These are phyloP conservation scores for Noctua janthina DNA, from an alignment of 2,888 invertebrate species.

Conservation along the genomic window DNA sequence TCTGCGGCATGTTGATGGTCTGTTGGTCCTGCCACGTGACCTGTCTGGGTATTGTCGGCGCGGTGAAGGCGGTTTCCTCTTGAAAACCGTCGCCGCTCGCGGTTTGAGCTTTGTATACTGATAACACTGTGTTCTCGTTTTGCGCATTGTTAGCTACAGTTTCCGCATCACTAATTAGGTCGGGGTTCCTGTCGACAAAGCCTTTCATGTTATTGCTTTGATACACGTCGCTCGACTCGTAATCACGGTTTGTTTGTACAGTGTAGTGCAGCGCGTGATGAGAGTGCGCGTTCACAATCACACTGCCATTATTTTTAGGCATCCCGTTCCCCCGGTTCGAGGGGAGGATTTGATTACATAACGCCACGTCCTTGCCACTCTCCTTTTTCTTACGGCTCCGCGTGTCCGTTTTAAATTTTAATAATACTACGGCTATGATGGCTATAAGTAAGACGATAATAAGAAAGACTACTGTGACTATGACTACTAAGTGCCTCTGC, in stretches of 20 bases:
- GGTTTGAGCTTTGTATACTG: constrained; percentile 86
- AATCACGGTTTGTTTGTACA: constrained; percentile 88
- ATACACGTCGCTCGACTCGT: constrained; percentile 89
- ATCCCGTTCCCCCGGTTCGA: constrained; percentile 87
- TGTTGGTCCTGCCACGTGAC: constrained; percentile 91
- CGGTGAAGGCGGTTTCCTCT: constrained; percentile 85
- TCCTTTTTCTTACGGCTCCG: constrained; percentile 89
- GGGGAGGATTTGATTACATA: constrained; percentile 90
- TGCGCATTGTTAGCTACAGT: constrained; percentile 88
- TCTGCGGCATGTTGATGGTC: constrained; percentile 89
- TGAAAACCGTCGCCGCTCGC: constrained; percentile 82
- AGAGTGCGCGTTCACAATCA: constrained; percentile 90
- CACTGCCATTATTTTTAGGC: constrained; percentile 90
- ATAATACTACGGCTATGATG: constrained; percentile 92
- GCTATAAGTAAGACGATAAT: constrained; percentile 92
- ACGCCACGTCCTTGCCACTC: constrained; percentile 91
- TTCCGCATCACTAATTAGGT: constrained; percentile 95
- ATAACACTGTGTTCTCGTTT: constrained; percentile 86
- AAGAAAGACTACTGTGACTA: constrained; percentile 92
- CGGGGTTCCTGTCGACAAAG: constrained; percentile 93
- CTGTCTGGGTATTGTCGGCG: constrained; percentile 86
- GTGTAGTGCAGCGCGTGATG: constrained; percentile 90
- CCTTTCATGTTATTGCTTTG: constrained; percentile 88
- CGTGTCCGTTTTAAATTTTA: constrained; percentile 89
- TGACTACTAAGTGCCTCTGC: constrained; percentile 93